A percentile compares a stretch with the other conserved stretches of the same genome.
These are phyloP conservation scores for Bradypus variegatus DNA, from an alignment of 2,797 vertebrate genomes.

Conservation along the genomic window DNA sequence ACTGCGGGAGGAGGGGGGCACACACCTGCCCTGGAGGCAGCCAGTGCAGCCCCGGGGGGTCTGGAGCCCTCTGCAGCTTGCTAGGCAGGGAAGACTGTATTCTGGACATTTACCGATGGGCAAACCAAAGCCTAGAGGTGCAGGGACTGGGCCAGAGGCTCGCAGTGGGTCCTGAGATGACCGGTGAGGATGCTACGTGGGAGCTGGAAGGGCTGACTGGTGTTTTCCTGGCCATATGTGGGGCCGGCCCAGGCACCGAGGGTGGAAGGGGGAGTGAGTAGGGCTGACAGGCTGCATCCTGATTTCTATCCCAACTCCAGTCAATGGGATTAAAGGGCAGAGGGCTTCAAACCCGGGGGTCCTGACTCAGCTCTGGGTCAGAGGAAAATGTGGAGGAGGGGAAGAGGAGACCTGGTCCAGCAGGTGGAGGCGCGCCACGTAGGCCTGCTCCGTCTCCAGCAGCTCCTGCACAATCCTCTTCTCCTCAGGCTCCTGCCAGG, in stretches of 20 bases:
- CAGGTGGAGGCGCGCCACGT: constrained; percentile 84
- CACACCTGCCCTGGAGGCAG: too few relatives aligned
- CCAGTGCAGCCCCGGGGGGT: rapidly evolving
- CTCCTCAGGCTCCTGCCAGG: constrained; percentile 69
- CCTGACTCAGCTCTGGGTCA: background rate
- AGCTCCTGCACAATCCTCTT: constrained; percentile 84
- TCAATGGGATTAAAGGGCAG: background rate
- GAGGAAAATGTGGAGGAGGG: background rate
- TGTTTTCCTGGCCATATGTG: background rate
- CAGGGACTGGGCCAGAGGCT: background rate
- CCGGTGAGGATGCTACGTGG: background rate
- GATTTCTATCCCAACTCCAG: background rate
- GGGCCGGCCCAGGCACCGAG: background rate
- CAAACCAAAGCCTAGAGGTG: background rate
- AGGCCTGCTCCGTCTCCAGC: constrained; percentile 86
- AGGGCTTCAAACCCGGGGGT: background rate
- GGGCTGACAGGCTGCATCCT: background rate
- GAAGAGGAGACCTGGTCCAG: constrained; percentile 80
- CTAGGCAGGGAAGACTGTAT: background rate
- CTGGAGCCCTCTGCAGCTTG: background rate
- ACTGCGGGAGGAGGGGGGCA: background rate
- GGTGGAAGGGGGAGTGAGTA: background rate
- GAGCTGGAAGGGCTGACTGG: background rate
- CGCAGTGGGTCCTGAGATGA: background rate
- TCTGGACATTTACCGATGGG: background rate